Percentiles rank a stretch among this genome's conserved stretches.
Conservation (phyloP, 2,113 vertebrate genomes). For the Pelmatolapia mariae region DNA sequence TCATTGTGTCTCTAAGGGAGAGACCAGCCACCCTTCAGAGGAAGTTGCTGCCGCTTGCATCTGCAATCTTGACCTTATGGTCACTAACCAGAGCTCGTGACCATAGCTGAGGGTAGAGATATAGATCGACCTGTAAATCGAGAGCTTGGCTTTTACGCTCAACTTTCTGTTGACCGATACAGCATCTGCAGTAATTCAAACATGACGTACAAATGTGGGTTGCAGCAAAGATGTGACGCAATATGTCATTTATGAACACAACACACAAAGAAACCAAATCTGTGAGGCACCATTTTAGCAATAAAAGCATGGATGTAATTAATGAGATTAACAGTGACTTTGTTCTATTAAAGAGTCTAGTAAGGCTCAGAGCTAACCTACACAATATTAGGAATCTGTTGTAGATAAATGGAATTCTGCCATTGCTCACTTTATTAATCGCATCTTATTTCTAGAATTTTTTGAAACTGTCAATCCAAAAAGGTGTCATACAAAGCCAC, state of each 20-base stretch:
- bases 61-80: neutral
- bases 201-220: neutral
- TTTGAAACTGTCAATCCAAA: neutral
- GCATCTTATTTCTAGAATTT: rapidly evolving
- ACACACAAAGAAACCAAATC: neutral
- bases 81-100: neutral
- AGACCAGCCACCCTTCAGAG: neutral
- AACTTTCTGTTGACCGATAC: neutral
- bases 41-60: neutral
- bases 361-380: rapidly evolving
- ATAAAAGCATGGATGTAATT: neutral
- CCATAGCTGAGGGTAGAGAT: neutral
- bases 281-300: neutral
- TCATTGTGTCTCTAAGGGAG: neutral
- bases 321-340: neutral
- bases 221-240: neutral
- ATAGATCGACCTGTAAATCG: neutral
- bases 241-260: neutral
- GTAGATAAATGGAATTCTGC: neutral
- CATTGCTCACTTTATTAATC: neutral
- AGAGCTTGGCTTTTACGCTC: rapidly evolving
- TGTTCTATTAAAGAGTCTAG: neutral
- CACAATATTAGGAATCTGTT: neutral
- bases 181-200: neutral
- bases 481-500: neutral